Conservation (phyloP, 2,113 vertebrate genomes). For the Myotis brandtii region DNA sequence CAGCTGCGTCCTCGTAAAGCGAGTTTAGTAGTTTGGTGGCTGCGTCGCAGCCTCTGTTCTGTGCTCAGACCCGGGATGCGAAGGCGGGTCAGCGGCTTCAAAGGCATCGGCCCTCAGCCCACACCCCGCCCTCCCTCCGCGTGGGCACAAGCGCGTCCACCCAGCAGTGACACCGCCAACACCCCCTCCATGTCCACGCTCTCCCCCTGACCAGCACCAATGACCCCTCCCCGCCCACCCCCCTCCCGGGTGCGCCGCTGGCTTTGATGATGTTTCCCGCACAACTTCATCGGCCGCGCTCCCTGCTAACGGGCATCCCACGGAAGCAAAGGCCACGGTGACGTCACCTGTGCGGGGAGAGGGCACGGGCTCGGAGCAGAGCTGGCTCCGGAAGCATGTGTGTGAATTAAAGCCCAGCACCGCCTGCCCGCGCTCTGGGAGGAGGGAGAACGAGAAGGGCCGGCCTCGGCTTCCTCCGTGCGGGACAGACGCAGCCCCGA, state of each 20-base stretch:
- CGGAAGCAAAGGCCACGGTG: not conserved
- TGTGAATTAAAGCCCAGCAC: no score
- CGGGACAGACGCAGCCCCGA: not conserved
- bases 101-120: conserved; percentile 67
- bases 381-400: not conserved
- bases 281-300: no score
- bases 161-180: conserved; percentile 3
- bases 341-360: not conserved
- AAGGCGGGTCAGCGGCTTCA: conserved; percentile 67
- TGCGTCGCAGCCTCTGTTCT: conserved; percentile 50
- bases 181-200: not conserved
- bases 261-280: no score
- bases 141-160: not conserved
- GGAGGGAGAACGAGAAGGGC: not conserved
- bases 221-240: not conserved
- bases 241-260: no score
- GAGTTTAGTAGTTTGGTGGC: conserved; percentile 74
- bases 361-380: not conserved
- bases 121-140: not conserved
- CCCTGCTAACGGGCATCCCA: conserved; percentile 39
- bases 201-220: not conserved
- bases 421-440: not conserved
- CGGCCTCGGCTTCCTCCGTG: not conserved
- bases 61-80: conserved; percentile 49
- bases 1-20: conserved; percentile 78